These are phyloP conservation scores for Hyperoplus immaculatus DNA, from an alignment of 2,797 vertebrate genomes.

Conservation along the genomic window DNA sequence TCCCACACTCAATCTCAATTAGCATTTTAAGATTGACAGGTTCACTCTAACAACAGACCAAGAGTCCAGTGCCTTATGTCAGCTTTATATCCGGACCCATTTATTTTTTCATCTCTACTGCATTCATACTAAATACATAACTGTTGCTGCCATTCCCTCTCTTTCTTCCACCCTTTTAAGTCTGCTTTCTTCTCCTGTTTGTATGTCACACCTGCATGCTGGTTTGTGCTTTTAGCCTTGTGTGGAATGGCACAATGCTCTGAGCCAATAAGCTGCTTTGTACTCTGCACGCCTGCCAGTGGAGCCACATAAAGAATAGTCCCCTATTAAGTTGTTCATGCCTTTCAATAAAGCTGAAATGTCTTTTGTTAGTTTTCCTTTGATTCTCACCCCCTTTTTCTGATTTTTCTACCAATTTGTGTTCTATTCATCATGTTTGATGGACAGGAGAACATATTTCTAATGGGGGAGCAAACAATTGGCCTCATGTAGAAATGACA, in stretches of 20 bases:
- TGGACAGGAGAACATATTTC: constrained; percentile 16
- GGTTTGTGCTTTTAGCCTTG: constrained; percentile 17
- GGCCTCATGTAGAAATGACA: constrained; percentile 26
- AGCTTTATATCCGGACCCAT: neutral
- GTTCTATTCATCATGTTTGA: constrained; percentile 14
- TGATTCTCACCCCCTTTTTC: neutral
- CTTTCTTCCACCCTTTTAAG: neutral
- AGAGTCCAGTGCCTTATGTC: neutral
- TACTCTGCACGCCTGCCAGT: constrained; percentile 22
- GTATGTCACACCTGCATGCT: neutral
- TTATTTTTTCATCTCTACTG: neutral
- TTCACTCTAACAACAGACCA: too few species aligned
- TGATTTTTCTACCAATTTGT: neutral
- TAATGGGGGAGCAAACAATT: constrained; percentile 8
- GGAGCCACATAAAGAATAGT: constrained; percentile 4
- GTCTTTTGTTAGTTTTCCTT: constrained; percentile 34
- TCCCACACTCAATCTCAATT: too few species aligned
- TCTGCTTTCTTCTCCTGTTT: neutral
- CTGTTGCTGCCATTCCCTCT: neutral
- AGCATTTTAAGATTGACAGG: too few species aligned
- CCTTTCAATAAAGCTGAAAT: constrained; percentile 8
- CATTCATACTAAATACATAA: constrained; percentile 2
- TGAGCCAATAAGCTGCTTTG: constrained; percentile 38
- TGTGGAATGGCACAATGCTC: constrained; percentile 31
- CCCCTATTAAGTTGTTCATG: constrained; percentile 26